phyloP scores from a whole-genome alignment of 2,797 vertebrate species.

The Nannoperca obscura region DNA sequence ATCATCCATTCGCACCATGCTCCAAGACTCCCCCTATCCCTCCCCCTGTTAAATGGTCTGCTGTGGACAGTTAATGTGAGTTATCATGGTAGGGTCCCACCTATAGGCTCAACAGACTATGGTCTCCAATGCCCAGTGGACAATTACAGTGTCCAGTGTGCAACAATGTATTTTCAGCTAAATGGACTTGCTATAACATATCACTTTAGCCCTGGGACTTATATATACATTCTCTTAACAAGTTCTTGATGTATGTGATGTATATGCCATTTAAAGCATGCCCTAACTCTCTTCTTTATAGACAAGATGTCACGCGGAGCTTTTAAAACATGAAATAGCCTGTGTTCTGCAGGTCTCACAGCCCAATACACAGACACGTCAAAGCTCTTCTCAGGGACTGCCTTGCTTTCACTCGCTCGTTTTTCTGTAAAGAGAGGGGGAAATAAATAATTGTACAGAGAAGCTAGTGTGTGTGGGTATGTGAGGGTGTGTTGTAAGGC shows the following conservation, averaged over 20 bases:
- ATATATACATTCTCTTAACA: constrained; percentile 85
- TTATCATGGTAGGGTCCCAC: constrained; percentile 69
- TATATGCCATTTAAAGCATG: constrained; percentile 79
- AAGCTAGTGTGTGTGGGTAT: background rate
- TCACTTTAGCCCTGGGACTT: constrained; percentile 74
- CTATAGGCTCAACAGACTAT: constrained; percentile 60
- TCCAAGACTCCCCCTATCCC: constrained; percentile 41
- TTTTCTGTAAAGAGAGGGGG: constrained; percentile 32
- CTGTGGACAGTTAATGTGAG: constrained; percentile 78
- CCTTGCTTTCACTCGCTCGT: constrained; percentile 28
- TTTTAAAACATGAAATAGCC: constrained; percentile 80
- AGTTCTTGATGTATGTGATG: constrained; percentile 83
- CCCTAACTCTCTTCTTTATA: constrained; percentile 78
- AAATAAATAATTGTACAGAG: constrained; percentile 6
- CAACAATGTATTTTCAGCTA: constrained; percentile 82
- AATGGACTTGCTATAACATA: constrained; percentile 81
- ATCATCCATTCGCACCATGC: constrained; percentile 62
- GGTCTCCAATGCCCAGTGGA: constrained; percentile 75
- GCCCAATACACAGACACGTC: constrained; percentile 58
- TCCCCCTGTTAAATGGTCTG: constrained; percentile 67
- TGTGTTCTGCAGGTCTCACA: constrained; percentile 63
- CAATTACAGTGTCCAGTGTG: constrained; percentile 74
- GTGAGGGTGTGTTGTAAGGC: constrained; percentile 4
- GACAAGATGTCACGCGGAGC: constrained; percentile 73
- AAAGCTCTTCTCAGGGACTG: constrained; percentile 64